Conservation (phyloP, 2,113 vertebrate genomes). For the Pygoscelis adeliae region DNA sequence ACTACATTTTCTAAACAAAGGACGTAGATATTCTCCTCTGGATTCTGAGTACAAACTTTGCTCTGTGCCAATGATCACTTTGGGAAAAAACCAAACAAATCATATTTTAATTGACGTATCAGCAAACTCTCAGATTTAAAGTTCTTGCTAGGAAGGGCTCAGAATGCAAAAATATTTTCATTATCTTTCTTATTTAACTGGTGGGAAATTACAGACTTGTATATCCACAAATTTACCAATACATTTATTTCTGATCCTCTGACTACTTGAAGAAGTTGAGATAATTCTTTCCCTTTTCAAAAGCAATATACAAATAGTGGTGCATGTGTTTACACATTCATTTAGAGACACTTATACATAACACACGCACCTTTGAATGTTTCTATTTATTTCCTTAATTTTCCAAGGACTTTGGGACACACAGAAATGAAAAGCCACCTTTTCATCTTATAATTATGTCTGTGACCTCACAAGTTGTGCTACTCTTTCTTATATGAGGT, state of each 20-base stretch:
- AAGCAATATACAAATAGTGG: background rate
- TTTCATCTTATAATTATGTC: background rate
- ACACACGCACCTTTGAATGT: background rate
- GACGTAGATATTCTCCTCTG: background rate
- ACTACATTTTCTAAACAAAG: background rate
- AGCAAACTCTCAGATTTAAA: background rate
- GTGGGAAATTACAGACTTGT: background rate
- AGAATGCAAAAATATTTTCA: background rate
- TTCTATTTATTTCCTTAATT: background rate
- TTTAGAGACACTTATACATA: background rate
- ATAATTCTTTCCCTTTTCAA: background rate
- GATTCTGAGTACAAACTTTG: background rate
- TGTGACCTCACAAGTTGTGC: background rate
- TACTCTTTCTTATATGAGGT: background rate
- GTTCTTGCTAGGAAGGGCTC: background rate
- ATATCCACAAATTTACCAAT: background rate
- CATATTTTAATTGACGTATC: background rate
- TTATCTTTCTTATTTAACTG: background rate
- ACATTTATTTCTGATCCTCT: background rate
- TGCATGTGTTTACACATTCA: background rate
- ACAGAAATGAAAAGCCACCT: background rate
- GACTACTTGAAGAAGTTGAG: background rate
- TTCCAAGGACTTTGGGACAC: background rate
- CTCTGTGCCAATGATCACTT: background rate
- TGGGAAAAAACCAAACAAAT: accelerated